These are phyloP conservation scores for Cordilura impudica DNA, from an alignment of 2,888 invertebrate species.

Conservation along the genomic window DNA sequence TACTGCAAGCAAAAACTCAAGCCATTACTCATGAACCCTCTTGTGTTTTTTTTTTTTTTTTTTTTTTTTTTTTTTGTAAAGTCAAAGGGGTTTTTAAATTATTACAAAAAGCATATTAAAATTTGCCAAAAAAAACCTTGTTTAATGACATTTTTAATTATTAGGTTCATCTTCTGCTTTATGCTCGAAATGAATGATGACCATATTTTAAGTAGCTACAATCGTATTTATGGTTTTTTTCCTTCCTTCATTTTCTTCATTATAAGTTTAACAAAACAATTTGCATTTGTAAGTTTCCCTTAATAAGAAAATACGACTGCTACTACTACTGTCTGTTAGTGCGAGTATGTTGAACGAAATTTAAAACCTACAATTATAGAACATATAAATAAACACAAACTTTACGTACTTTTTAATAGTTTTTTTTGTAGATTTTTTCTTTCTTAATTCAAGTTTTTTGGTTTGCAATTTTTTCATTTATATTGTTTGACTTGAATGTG, in stretches of 20 bases:
- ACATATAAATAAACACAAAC: too few relatives aligned
- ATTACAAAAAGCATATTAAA: neutral
- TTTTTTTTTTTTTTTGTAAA: neutral
- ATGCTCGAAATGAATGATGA: neutral
- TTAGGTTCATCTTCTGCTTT: neutral
- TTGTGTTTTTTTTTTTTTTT: neutral
- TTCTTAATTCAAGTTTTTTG: constrained; percentile 24
- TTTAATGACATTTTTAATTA: constrained; percentile 42
- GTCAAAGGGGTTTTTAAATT: constrained; percentile 30
- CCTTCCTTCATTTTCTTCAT: neutral
- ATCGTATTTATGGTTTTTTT: neutral
- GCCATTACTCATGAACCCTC: neutral
- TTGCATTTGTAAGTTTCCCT: constrained; percentile 44
- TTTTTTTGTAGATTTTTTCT: neutral
- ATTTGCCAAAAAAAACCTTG: too few relatives aligned
- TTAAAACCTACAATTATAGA: neutral
- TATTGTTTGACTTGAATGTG: neutral
- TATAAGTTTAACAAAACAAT: constrained; percentile 22
- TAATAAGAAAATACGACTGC: too few relatives aligned
- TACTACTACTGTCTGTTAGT: neutral
- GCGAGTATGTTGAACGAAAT: neutral
- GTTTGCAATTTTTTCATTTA: neutral
- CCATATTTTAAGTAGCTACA: neutral
- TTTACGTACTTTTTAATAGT: neutral
- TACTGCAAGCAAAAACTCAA: neutral